Base-by-base conservation (phyloP, 1,140 invertebrate species). In the Coelopa frigida region DNA sequence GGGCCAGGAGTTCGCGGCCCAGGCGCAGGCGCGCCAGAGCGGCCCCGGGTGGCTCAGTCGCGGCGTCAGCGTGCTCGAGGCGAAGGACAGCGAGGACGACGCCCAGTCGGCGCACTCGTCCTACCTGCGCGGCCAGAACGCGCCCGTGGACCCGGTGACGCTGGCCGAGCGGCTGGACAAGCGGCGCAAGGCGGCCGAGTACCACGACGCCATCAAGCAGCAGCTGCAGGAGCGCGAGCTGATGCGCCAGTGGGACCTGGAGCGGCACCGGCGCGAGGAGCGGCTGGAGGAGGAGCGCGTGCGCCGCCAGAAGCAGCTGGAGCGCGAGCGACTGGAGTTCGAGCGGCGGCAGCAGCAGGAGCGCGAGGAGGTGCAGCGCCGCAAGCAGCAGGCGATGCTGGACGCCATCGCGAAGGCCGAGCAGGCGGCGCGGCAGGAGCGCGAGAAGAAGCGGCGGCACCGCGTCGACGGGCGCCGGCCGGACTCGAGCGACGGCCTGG, bases 151-250 rank as follows among this genome's bases (percentile, higher is more conserved):
- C 49, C 72, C 78, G 0, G 70, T 75, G 3, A 73, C 77, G 27
- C 54, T 80, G 17, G 76, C 77, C 5, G 79, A 83, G 58, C 70
- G 79, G 32, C 80, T 83, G 55, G 61, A 71, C 42, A 78, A 73
- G 50, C 61, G 81, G 20, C 77, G 79, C 38, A 77, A 79, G 56
- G 82, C 82, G 5, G 49, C 80, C 12, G 79, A 82, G 51, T 76
- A 82, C 38, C 82, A 84, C 51, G 76, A 75, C 46, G 81, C 80
- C 3, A 82, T 85, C 27, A 77, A 79, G 42, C 72, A 79, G 53
- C 83, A 85, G 52, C 62, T 84, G 4, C 79, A 81, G 48, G 81
- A 83, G 55, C 70, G 76, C 12, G 79, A 84, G 50, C 57, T 68
- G 29, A 70, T 72, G 24, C 68, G 75, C 3, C 75, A 74, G 37